Evolutionary conservation across 2,888 invertebrate genomes (phyloP).

Genomic region (Geophilus truncorum): DNA sequence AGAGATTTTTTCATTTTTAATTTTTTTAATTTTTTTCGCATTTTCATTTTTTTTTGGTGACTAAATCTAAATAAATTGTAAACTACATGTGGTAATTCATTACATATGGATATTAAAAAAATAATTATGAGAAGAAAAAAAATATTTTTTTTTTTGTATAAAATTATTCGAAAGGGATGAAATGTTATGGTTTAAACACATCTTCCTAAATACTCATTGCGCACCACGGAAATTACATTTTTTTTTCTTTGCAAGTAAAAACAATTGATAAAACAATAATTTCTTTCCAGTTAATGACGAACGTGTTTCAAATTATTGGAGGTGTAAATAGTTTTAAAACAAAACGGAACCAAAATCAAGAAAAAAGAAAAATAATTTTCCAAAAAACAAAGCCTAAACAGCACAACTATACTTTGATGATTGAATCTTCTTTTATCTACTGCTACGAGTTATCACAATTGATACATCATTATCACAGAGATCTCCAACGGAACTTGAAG

Average conservation of each 20-base stretch:
- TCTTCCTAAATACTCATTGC: neutral
- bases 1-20: neutral
- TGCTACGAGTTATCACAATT: constrained; percentile 3
- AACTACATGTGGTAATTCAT: neutral
- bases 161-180: neutral
- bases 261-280: neutral
- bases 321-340: neutral
- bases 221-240: neutral
- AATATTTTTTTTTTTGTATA: neutral
- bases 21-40: neutral
- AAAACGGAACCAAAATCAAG: neutral
- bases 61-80: constrained; percentile 14
- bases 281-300: neutral
- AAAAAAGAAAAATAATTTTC: neutral
- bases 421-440: neutral
- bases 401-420: neutral
- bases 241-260: neutral
- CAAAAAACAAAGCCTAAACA: neutral
- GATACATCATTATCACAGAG: constrained; percentile 8
- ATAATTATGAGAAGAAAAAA: neutral
- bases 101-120: neutral
- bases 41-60: neutral
- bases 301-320: neutral
- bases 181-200: neutral
- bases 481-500: neutral